Percentiles rank a stretch among this genome's conserved stretches.
Evolutionary conservation across 2,797 vertebrate species (phyloP).

Genomic region (Sparidentex hasta): DNA sequence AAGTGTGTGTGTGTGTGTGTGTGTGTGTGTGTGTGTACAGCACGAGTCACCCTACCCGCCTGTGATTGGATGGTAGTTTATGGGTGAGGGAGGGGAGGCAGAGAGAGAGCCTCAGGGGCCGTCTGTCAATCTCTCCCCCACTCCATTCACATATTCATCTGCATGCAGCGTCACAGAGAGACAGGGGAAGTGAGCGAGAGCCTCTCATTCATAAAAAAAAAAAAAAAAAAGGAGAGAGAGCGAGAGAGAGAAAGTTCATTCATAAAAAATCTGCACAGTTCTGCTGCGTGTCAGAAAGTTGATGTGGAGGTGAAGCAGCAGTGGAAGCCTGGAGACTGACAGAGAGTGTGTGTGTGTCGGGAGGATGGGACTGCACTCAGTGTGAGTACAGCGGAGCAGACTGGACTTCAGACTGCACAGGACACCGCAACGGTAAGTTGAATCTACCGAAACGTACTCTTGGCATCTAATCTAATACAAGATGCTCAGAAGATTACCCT

Average conservation of each 20-base stretch:
- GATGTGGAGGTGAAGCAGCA: constrained; percentile 51
- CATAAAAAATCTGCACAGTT: constrained; percentile 89
- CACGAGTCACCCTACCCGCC: constrained; percentile 88
- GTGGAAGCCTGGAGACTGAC: constrained; percentile 47
- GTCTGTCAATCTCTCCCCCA: constrained; percentile 89
- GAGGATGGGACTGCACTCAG: constrained; percentile 50
- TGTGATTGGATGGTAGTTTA: constrained; percentile 88
- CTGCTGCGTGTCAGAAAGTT: constrained; percentile 60
- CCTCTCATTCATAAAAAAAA: constrained; percentile 87
- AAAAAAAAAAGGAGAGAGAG: constrained; percentile 70
- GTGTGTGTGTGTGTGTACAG: constrained; percentile 82
- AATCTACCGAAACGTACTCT: constrained; percentile 15
- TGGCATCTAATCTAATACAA: neutral
- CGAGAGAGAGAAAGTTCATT: constrained; percentile 89
- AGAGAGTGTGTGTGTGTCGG: constrained; percentile 49
- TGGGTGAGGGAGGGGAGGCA: constrained; percentile 65
- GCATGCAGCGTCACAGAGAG: constrained; percentile 82
- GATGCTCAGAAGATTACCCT: constrained; percentile 2
- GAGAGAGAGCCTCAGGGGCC: constrained; percentile 79
- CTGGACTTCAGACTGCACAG: constrained; percentile 54
- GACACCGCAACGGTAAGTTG: constrained; percentile 71
- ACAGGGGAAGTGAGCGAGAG: constrained; percentile 60
- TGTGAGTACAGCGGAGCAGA: constrained; percentile 48
- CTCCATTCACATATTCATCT: constrained; percentile 92
- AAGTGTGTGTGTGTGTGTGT: constrained; percentile 31